These are phyloP conservation scores for Elanoides forficatus DNA, from an alignment of 2,113 vertebrate genomes.

Conservation along the genomic window DNA sequence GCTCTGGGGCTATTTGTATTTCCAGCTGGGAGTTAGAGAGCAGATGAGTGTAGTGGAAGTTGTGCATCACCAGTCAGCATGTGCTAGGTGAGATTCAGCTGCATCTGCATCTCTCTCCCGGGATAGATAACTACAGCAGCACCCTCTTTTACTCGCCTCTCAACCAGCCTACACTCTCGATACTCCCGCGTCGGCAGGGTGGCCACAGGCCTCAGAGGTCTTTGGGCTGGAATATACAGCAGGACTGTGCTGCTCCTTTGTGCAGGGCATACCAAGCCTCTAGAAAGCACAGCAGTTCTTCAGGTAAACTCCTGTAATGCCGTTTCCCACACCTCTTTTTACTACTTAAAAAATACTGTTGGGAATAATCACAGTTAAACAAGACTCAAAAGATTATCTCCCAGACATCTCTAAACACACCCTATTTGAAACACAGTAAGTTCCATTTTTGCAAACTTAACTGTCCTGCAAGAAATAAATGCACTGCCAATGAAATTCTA, in stretches of 20 bases:
- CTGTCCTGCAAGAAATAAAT: background rate
- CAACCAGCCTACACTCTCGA: fast-evolving
- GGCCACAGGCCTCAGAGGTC: background rate
- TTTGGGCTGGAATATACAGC: background rate
- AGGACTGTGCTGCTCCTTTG: background rate
- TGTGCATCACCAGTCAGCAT: background rate
- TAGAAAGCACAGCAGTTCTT: background rate
- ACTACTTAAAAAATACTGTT: background rate
- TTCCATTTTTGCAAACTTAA: background rate
- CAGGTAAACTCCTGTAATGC: background rate
- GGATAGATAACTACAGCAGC: background rate
- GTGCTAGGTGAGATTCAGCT: background rate
- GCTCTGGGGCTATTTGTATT: background rate
- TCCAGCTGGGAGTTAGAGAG: background rate
- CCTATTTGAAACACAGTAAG: background rate
- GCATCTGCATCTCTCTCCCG: background rate
- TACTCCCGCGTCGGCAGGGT: background rate
- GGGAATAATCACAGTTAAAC: background rate
- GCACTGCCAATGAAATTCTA: background rate
- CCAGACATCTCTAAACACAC: background rate
- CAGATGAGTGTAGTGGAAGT: background rate
- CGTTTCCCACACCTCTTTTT: background rate
- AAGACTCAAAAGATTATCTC: background rate
- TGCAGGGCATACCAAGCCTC: background rate
- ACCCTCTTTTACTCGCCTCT: background rate